A percentile compares a stretch with the other conserved stretches of the same genome.
These are phyloP conservation scores for Scaptomyza cyrtandrae DNA, from an alignment of 2,888 invertebrate genomes.

Conservation along the genomic window DNA sequence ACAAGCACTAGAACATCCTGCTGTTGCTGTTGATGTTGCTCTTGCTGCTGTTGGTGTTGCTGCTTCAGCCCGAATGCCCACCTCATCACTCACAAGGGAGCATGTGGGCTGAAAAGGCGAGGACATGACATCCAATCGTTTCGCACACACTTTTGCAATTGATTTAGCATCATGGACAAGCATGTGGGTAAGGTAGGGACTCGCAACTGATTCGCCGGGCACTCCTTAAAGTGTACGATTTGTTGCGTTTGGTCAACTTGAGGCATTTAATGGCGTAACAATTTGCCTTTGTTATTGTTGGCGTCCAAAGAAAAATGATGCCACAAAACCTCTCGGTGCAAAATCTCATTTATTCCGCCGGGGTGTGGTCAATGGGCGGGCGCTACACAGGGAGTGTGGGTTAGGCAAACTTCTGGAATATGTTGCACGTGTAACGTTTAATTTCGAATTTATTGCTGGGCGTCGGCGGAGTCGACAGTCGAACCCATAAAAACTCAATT, in stretches of 20 bases:
- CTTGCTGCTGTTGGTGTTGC: conserved; percentile 1
- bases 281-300: conserved; percentile 71
- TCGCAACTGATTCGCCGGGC: conserved; percentile 24
- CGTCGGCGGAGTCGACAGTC: conserved; percentile 71
- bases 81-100: conserved; percentile 56
- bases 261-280: conserved; percentile 70
- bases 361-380: conserved; percentile 5
- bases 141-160: conserved; percentile 74
- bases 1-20: conserved; percentile 38
- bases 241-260: conserved; percentile 67
- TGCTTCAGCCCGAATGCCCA: conserved; percentile 32
- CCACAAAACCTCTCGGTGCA: conserved; percentile 62
- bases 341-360: conserved; percentile 73
- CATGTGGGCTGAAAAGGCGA: conserved; percentile 11
- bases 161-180: conserved; percentile 62
- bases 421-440: conserved; percentile 74
- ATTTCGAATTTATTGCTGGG: conserved; percentile 69
- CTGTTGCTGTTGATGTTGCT: background rate
- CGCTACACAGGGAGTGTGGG: background rate
- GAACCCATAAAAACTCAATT: conserved; percentile 67
- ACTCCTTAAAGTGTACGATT: conserved; percentile 61
- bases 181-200: background rate
- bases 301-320: conserved; percentile 64
- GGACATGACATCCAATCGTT: conserved; percentile 64
- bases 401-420: conserved; percentile 57